Evolutionary conservation across 2,888 invertebrate species (phyloP), one percentile per base, ranked within the genome.

Genomic region (Clivina fossor): DNA sequence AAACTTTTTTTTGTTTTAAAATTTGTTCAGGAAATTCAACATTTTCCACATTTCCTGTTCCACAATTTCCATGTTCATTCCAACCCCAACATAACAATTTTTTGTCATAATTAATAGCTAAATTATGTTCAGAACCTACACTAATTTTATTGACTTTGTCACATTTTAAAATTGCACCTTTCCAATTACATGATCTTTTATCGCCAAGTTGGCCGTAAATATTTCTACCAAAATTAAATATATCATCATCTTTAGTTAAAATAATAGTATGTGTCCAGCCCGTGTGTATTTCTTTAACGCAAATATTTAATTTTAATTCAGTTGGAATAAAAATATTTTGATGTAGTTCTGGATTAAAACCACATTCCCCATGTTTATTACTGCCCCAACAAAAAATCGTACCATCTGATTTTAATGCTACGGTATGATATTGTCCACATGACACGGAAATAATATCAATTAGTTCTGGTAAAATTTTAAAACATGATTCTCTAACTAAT

Each of bases 31-130:
- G 80, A 57, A 67, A 63, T 40, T 69, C 62, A 28, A 79, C 71
- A 64, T 81, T 73, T 46, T 71, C 68, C 20, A 70, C 73, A 58
- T 72, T 71, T 49, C 82, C 82, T 62, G 82, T 84, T 49, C 91
- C 92, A 65, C 91, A 91, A 69, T 87, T 91, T 30, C 88, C 88
- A 74, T 92, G 92, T 67, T 93, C 92, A 73, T 93, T 92, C 92
- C 92, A 93, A 1, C 92, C 92, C 91, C 92, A 93, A 15, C 86
- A 81, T 67, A 82, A 84, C 4, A 91, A 69, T 43, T 79, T 77
- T 24, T 84, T 84, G 55, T 82, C 80, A 58, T 77, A 80, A 63
- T 81, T 79, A 60, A 88, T 72, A 58, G 86, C 84, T 61, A 92
- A 69, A 37, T 85, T 88, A 67, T 92, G 92, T 66, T 92, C 91